Conservation (phyloP, 2,888 invertebrate species). For the Autographa gamma region DNA sequence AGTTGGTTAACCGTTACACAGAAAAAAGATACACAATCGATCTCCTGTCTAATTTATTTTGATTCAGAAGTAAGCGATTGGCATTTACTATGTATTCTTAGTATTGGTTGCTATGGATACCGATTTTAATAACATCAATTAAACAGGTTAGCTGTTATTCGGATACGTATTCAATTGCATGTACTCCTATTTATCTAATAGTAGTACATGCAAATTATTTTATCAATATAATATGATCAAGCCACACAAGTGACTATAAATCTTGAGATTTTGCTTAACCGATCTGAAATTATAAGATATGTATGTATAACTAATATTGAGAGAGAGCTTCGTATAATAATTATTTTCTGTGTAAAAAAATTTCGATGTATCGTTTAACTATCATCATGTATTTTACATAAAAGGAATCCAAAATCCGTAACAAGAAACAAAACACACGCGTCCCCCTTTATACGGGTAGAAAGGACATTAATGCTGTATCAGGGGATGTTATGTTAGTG, state of each 20-base stretch:
- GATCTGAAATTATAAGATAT: too few species aligned
- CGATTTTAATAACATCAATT: not conserved
- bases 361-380: too few species aligned
- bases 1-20: constrained; percentile 8
- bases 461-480: not conserved
- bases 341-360: too few species aligned
- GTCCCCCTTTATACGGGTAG: not conserved
- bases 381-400: too few species aligned
- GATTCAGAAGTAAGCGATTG: not conserved
- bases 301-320: too few species aligned
- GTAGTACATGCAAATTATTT: too few species aligned
- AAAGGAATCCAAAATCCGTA: constrained; percentile 3
- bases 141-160: not conserved
- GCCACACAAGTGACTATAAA: too few species aligned
- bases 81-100: too few species aligned
- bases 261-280: too few species aligned
- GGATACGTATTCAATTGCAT: not conserved
- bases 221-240: too few species aligned
- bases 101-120: not conserved
- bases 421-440: not conserved
- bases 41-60: not conserved
- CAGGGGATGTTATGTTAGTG: not conserved
- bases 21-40: constrained; percentile 6
- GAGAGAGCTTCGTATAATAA: too few species aligned
- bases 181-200: too few species aligned